Evolutionary conservation across 2,113 vertebrate species (phyloP), one percentile per base, ranked within the genome.

Genomic region (Galeopterus variegatus): DNA sequence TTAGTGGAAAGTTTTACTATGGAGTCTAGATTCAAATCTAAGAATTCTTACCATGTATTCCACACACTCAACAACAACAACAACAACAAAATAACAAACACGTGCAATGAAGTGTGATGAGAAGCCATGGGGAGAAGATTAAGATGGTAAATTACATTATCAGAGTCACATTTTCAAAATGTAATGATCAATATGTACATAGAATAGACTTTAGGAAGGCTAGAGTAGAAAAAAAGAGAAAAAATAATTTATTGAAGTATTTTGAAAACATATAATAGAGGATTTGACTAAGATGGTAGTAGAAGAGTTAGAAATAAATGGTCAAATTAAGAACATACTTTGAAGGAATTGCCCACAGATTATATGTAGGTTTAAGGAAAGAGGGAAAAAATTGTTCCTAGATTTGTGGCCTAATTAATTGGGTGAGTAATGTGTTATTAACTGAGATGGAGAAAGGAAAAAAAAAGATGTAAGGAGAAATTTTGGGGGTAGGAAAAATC

Each of bases 131-230:
- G 52, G 24, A 81, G 3, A 23, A 17, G 6, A 70, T 69, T 64
- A 76, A 90, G 54, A 90, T 72, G 26, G 11, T 18, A 76, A 90
- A 11, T 72, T 28, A 72, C 13, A 93, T 77, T n/a, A 64, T 65
- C 50, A 69, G 26, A 93, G 26, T 77, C 72, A 91, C 13, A 54
- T 60, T 93, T 97, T 73, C 15, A 60, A 67, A 75, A 88, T 52
- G 7, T 13, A 60, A 14, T 28, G 41, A 67, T 88, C 75, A 73
- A 31, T 36, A 11, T 23, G 6, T 45, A 28, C 82, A 2, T 41
- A 21, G 2, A 90, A 56, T 24, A 85, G 17, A 70, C 26, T 21
- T 52, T 41, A 86, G 10, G 9, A 21, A 58, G 8, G 41, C 50
- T 73, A 80, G 6, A 88, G 19, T 23, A 85, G 31, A 48, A 76